phyloP scores from a whole-genome alignment of 2,797 vertebrate genomes.

The Thunnus albacares region DNA sequence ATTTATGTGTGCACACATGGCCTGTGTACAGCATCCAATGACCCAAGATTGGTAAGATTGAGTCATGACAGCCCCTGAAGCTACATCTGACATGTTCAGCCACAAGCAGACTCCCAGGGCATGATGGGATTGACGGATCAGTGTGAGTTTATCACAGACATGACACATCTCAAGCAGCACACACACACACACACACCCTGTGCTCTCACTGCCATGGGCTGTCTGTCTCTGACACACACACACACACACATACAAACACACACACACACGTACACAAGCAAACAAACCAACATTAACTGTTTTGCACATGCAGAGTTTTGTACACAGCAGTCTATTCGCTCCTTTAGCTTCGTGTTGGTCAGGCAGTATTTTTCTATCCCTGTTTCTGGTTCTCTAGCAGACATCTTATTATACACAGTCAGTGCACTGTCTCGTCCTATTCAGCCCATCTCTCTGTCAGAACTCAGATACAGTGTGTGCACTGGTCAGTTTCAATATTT shows the following conservation, averaged over 20 bases:
- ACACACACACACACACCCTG: constrained; percentile 22
- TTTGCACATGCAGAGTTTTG: constrained; percentile 20
- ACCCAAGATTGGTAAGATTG: constrained; percentile 63
- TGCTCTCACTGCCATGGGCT: constrained; percentile 55
- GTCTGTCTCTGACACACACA: constrained; percentile 44
- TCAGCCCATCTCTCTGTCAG: constrained; percentile 56
- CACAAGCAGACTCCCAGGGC: constrained; percentile 72
- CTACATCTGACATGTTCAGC: constrained; percentile 73
- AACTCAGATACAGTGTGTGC: constrained; percentile 44
- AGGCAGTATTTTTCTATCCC: constrained; percentile 34
- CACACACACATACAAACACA: constrained; percentile 14
- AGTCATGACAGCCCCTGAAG: constrained; percentile 76
- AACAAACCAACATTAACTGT: constrained; percentile 5
- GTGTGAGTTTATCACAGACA: constrained; percentile 75
- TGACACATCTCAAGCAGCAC: constrained; percentile 72
- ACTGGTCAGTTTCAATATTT: constrained; percentile 74
- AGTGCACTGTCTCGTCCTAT: constrained; percentile 57
- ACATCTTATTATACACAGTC: constrained; percentile 67
- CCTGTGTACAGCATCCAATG: constrained; percentile 35
- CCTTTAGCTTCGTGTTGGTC: constrained; percentile 36
- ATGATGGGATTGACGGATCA: constrained; percentile 76
- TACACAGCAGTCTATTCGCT: constrained; percentile 9
- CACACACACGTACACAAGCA: constrained; percentile 20
- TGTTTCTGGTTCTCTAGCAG: constrained; percentile 42
- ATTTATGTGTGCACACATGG: constrained; percentile 17